Evolutionary conservation across 2,888 invertebrate species (phyloP), one percentile per base, ranked within the genome.

Genomic region (Volucella inflata): DNA sequence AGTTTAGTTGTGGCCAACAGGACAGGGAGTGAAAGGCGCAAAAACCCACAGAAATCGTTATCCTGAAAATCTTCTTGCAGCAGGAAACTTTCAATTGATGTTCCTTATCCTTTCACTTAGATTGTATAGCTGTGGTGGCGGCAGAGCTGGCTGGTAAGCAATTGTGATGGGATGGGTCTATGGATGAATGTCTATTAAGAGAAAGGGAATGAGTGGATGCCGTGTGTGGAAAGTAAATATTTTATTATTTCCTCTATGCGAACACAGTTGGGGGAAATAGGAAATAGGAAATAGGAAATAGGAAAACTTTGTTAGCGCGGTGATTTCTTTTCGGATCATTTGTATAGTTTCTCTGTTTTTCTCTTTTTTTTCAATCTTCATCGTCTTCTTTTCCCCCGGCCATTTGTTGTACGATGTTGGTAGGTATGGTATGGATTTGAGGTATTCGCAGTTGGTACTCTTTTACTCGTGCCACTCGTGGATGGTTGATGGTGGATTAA

Each of bases 31-130:
- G 40, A 62, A 62, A 40, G 60, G 42, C 55, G 42, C 50, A 17
- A 59, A 55, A 53, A 60, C 60, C 42, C 17, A 51, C 17, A 59
- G 48, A 80, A 48, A 76, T 75, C 76, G 80, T 79, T 83, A 83
- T 83, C 83, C 72, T 74, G 75, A 62, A 71, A 80, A 81, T 81
- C 81, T 81, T 76, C 57, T 62, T 70, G 62, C 70, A 44, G 53
- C 48, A 48, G 72, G 60, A 72, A 85, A 76, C 81, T 85, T 85
- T 75, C 62, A 85, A 80, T 67, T 81, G 81, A 76, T 76, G 76
- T 85, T 85, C 75, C 30, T 81, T 77, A 85, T 76, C 81, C 80
- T 71, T 85, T 76, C 67, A 77, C 77, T 82, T 70, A 70, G 74
- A 80, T 80, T 80, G 80, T 51, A 71, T 14, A 40, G 38, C 46